Conservation (phyloP, 2,797 vertebrate genomes). For the Taeniopygia guttata region DNA sequence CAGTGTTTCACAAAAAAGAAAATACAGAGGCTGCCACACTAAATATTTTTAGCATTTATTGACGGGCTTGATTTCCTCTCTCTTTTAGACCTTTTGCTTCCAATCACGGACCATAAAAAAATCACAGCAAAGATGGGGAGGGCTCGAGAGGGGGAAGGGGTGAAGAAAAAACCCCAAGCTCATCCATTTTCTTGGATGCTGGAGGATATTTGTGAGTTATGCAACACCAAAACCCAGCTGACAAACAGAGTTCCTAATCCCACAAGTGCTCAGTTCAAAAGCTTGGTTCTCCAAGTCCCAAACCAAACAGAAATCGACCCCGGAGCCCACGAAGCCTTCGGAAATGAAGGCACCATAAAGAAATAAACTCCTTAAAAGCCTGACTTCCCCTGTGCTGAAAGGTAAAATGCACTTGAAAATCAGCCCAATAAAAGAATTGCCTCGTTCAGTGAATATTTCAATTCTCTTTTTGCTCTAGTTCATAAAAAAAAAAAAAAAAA, state of each 20-base stretch:
- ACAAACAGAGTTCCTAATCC: conserved; percentile 19
- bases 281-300: conserved; percentile 5
- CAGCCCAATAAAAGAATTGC: neutral
- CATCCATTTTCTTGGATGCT: neutral
- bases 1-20: conserved; percentile 93
- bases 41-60: conserved; percentile 89
- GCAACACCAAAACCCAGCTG: conserved; percentile 4
- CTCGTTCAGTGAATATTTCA: neutral
- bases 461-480: neutral
- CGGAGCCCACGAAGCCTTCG: conserved; percentile 36
- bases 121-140: neutral
- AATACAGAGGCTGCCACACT: conserved; percentile 89
- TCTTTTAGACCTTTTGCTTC: conserved; percentile 60
- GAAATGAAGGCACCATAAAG: conserved; percentile 59
- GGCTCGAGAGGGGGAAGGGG: neutral
- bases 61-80: conserved; percentile 80
- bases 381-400: conserved; percentile 34
- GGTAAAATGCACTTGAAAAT: conserved; percentile 15
- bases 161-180: neutral
- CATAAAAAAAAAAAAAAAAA: too few species aligned
- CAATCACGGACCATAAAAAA: conserved; percentile 59
- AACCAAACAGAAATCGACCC: conserved; percentile 68
- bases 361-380: conserved; percentile 66
- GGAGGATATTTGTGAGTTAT: conserved; percentile 3
- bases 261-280: conserved; percentile 11